Evolutionary conservation across 2,888 invertebrate species (phyloP), one percentile per base, ranked within the genome.

Genomic region (Spialia ferax): DNA sequence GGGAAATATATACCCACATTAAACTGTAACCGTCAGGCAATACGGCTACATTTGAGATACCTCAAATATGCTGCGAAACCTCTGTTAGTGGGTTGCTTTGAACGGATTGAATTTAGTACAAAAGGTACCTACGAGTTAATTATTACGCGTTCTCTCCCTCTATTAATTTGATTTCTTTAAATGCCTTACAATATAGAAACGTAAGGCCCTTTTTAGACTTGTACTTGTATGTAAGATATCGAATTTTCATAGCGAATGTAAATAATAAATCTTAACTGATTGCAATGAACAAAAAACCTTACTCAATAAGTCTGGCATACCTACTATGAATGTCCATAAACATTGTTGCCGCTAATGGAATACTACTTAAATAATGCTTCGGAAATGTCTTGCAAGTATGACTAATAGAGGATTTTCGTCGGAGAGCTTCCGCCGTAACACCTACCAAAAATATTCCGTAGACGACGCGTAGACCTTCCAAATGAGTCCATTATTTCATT

Each of bases 401-500:
- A 63, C 29, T 42, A 29, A 63, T 63, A 45, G 54, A 55, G 10
- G 38, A 63, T 38, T 38, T 54, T 18, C 48, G 29, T 20, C 29
- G 18, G 15, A 77, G 78, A 79, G 74, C 78, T 79, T 77, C 77
- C 78, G 77, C 80, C 83, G 81, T 84, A 86, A 85, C 87, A 85
- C 85, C 83, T 85, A 77, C 79, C 59, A 50, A 74, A 83, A 84
- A 87, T 85, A 86, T 85, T 81, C 81, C 78, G 79, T 77, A 78
- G 83, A 84, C 82, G 83, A 79, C 79, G 76, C 75, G 79, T 78
- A 80, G 85, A 83, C 86, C 83, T 84, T 81, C 80, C 78, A 84
- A 89, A 87, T 84, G 82, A 84, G 86, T 83, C 85, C 81, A 90
- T 92, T 91, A 91, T 89, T 91, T 89, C 86, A 87, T 86, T 88